These are phyloP conservation scores for Struthidea cinerea DNA, from an alignment of 2,113 vertebrate genomes.

Conservation along the genomic window DNA sequence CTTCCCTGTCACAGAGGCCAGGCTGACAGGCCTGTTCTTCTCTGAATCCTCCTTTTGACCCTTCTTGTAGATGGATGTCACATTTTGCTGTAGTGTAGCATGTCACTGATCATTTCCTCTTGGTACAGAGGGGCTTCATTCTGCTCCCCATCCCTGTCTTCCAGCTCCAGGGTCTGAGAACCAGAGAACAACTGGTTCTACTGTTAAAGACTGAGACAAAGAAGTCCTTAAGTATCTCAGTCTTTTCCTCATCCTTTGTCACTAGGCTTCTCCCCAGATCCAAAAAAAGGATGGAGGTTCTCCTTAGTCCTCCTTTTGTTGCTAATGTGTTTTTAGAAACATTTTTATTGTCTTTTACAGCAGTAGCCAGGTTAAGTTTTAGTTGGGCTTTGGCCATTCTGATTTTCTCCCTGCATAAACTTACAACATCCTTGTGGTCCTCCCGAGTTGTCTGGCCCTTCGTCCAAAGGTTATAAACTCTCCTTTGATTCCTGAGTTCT, in stretches of 20 bases:
- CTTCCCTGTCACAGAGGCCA: neutral
- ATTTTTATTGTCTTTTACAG: neutral
- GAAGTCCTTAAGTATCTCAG: neutral
- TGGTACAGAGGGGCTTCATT: neutral
- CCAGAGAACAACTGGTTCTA: neutral
- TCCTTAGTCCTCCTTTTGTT: neutral
- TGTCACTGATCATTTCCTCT: neutral
- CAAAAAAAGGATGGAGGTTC: neutral
- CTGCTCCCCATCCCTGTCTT: neutral
- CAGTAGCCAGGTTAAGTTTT: neutral
- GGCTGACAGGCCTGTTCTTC: neutral
- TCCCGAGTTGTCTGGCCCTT: neutral
- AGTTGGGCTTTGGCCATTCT: neutral
- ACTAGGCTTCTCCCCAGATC: neutral
- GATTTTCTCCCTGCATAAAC: neutral
- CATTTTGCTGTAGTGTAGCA: neutral
- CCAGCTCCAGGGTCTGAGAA: neutral
- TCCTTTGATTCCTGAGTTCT: neutral
- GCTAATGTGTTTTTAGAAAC: neutral
- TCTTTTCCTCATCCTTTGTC: neutral
- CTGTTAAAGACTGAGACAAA: neutral
- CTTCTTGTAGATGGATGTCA: neutral
- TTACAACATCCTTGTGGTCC: neutral
- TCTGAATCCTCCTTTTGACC: neutral
- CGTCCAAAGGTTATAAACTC: neutral